Evolutionary conservation across 2,113 vertebrate species (phyloP), one percentile per base, ranked within the genome.

Genomic region (Polypterus bichir): DNA sequence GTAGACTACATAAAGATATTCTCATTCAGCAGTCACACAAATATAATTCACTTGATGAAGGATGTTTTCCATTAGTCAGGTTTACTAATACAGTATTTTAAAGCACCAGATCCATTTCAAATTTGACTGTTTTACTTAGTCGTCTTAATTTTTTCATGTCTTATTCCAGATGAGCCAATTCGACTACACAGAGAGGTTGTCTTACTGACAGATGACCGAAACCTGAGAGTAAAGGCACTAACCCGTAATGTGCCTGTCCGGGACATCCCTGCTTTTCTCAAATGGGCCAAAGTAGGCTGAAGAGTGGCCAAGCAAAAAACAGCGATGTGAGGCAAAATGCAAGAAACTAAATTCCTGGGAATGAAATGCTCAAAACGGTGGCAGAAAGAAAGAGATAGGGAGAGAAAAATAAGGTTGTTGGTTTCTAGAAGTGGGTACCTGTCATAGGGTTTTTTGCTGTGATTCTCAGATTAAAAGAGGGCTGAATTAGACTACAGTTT

Each of bases 241-340:
- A 97, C 95, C 4, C 89, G 90, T 66, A 96, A 99, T 48, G 95
- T 99, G 64, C 96, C 96, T 0, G 96, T 99, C 59, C 78, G 93
- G 61, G 95, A 98, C 83, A 94, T 98, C 79, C 93, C 94, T 0
- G 89, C 92, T 60, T 99, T 99, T 86, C 88, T 99, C 70, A 84
- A 78, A 64, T 99, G 96, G 96, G 92, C 96, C 72, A 96, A 97
- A 84, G 95, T 97, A 78, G 94, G 94, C 81, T 99, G 96, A 99
- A 7, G 70, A 76, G 77, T 78, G 68, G 67, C 76, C 68, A 75
- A 76, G 67, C 71, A 70, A 60, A 59, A 68, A 59, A 9, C 44
- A 10, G 4, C 9, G 48, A 27, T n/a, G 44, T 9, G 54, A 49
- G 59, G 45, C 46, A 57, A 57, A 44, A 47, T 3, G 48, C 7